Evolutionary conservation across 1,140 invertebrate genomes (phyloP).

Genomic region (Pissodes strobi): DNA sequence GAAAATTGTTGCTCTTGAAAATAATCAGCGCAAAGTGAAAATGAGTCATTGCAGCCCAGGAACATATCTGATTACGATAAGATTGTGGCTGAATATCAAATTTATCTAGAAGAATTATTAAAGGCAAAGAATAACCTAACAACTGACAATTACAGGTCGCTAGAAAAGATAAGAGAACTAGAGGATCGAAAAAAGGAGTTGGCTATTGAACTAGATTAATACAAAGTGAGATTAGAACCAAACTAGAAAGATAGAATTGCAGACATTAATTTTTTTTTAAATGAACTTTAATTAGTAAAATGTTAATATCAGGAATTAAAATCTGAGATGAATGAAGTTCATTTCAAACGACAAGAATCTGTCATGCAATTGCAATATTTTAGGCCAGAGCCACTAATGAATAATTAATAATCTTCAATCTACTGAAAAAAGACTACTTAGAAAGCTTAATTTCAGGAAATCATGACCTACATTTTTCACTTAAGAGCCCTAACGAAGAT

Average conservation of each 20-base stretch:
- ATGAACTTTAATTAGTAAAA: conserved; percentile 6
- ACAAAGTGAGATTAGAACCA: conserved; percentile 59
- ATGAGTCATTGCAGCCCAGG: conserved; percentile 59
- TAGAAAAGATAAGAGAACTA: conserved; percentile 58
- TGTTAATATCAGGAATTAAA: conserved; percentile 14
- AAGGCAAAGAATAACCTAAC: conserved; percentile 58
- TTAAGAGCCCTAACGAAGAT: background rate
- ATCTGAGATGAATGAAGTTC: background rate
- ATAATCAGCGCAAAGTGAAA: conserved; percentile 59
- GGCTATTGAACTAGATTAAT: conserved; percentile 58
- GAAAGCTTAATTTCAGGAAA: background rate
- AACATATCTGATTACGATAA: conserved; percentile 64
- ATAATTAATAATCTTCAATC: background rate
- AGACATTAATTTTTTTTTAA: conserved; percentile 7
- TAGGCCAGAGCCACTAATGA: background rate
- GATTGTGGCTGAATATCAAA: conserved; percentile 64
- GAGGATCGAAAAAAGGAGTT: conserved; percentile 59
- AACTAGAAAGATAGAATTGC: conserved; percentile 17
- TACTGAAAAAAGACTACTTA: background rate
- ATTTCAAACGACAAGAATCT: conserved; percentile 3
- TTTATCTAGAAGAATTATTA: conserved; percentile 63
- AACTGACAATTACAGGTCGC: conserved; percentile 58
- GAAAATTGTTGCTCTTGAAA: conserved; percentile 57
- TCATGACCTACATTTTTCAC: background rate
- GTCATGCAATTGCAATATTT: background rate